Evolutionary conservation across 2,797 vertebrate species (phyloP), one percentile per base, ranked within the genome.

Genomic region (Chrosomus eos): DNA sequence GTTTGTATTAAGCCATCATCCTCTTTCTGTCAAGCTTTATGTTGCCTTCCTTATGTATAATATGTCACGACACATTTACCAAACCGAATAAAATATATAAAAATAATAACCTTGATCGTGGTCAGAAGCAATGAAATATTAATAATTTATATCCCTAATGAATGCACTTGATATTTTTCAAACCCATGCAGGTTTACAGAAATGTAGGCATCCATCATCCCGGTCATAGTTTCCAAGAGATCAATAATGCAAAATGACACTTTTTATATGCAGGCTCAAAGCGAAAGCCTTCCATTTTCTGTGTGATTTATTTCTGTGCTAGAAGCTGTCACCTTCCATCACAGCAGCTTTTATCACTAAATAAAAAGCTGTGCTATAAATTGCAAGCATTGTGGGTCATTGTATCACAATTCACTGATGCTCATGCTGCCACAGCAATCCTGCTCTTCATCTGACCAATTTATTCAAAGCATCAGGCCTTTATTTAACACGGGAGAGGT

Each of bases 211-310:
- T 84, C 82, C 80, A 82, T 84, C 88, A 82, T 74, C 55, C 48
- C n/a, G 40, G 70, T 89, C 85, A 78, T 67, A 77, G 70, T 82
- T 87, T 86, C 79, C 72, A 78, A 78, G 75, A 84, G 87, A 87
- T 89, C 87, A 89, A 89, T 90, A 89, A 89, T 89, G 87, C 85
- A 89, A 89, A 90, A 87, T 86, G 85, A 89, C 89, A 88, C 88
- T 88, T 89, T 88, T 89, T 87, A 90, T 87, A 86, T 87, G 88
- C 84, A 73, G 51, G 60, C 78, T 82, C 71, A 82, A 85, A 88
- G 83, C 83, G 60, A 88, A 88, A 88, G 70, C 81, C 82, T 88
- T 83, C 62, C 82, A 82, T 90, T 88, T 87, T 88, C 84, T 78
- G 26, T 79, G 82, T 87, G 88, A 89, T 90, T 89, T 88, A 90